Conservation (phyloP, 2,797 vertebrate genomes). For the Linurgus olivaceus region DNA sequence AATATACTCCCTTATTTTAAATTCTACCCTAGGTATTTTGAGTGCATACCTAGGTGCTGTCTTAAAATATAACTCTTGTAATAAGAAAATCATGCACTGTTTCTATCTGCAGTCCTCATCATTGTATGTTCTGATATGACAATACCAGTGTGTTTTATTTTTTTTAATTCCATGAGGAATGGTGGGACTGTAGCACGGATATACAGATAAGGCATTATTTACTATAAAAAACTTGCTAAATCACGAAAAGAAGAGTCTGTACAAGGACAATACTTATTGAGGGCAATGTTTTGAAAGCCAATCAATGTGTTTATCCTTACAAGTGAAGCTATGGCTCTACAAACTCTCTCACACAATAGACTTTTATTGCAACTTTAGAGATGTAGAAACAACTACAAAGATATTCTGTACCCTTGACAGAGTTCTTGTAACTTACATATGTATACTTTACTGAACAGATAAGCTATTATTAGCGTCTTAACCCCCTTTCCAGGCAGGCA, state of each 20-base stretch:
- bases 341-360: background rate
- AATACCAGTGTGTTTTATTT: background rate
- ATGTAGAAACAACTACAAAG: background rate
- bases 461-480: background rate
- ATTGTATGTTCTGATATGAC: background rate
- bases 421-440: background rate
- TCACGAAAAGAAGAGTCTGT: background rate
- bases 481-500: background rate
- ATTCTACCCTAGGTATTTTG: background rate
- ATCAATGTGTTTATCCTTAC: background rate
- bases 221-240: background rate
- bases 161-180: background rate
- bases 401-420: background rate
- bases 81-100: background rate
- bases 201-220: background rate
- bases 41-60: background rate
- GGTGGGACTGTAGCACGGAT: background rate
- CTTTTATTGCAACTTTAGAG: background rate
- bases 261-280: background rate
- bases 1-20: background rate
- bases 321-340: background rate
- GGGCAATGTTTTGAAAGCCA: background rate
- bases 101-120: background rate
- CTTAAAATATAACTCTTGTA: background rate
- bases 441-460: background rate